A percentile compares a stretch with the other conserved stretches of the same genome.
Conservation (phyloP, 2,797 vertebrate genomes). For the Scarus forsteni region DNA sequence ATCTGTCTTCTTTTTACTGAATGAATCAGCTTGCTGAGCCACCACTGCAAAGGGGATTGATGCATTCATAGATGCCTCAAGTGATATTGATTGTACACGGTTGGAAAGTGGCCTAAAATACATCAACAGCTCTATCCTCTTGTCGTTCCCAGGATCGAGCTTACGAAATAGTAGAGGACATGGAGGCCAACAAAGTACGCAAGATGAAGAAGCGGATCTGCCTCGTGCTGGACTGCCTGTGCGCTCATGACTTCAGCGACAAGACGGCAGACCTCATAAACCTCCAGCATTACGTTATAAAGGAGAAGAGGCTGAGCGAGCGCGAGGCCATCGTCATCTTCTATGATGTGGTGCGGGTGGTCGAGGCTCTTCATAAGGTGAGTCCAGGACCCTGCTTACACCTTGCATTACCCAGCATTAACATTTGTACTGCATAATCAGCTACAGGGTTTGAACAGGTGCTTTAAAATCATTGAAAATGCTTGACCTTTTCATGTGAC, state of each 20-base stretch:
- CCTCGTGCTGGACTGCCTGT: slow-evolving; percentile 97
- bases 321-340: slow-evolving; percentile 98
- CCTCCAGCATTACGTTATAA: slow-evolving; percentile 99
- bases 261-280: slow-evolving; percentile 99
- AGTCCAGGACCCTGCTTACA: slow-evolving; percentile 9
- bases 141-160: slow-evolving; percentile 88
- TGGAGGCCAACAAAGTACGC: slow-evolving; percentile 90
- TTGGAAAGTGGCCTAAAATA: slow-evolving; percentile 31
- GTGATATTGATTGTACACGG: slow-evolving; percentile 15
- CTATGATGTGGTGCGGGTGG: slow-evolving; percentile 98
- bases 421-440: too few species aligned
- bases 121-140: slow-evolving; percentile 16
- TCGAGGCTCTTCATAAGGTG: slow-evolving; percentile 98
- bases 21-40: slow-evolving; percentile 29
- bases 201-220: slow-evolving; percentile 98
- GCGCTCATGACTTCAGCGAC: slow-evolving; percentile 97
- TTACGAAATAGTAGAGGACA: slow-evolving; percentile 93
- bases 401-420: too few species aligned
- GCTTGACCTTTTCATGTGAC: too few species aligned
- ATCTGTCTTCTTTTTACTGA: slow-evolving; percentile 21
- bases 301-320: slow-evolving; percentile 97
- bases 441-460: too few species aligned
- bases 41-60: slow-evolving; percentile 30
- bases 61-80: slow-evolving; percentile 21
- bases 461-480: too few species aligned